phyloP scores from a whole-genome alignment of 2,113 vertebrate genomes.

The Macaca mulatta region DNA sequence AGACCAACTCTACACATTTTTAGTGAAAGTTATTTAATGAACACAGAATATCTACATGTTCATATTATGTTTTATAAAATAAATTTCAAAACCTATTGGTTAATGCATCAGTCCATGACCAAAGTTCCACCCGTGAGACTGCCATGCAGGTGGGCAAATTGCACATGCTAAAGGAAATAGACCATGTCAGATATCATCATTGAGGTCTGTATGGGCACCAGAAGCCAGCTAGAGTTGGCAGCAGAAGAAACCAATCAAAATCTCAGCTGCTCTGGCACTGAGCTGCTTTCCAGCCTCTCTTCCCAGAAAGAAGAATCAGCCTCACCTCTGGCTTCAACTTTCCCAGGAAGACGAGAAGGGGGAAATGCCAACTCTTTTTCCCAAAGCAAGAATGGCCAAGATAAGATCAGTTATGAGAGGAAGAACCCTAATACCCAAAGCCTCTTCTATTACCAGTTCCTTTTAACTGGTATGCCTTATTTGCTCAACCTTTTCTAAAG shows the following conservation, averaged over 20 bases:
- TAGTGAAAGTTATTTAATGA: not conserved
- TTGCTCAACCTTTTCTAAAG: not conserved
- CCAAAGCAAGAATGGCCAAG: not conserved
- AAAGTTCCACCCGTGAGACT: not conserved
- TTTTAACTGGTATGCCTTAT: not conserved
- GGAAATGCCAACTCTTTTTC: not conserved
- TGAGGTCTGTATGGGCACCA: conserved; percentile 46
- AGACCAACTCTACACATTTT: not conserved
- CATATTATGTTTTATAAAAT: not conserved
- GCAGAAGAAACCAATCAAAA: conserved; percentile 51
- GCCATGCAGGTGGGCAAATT: conserved; percentile 48
- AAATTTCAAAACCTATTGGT: not conserved
- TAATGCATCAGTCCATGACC: not conserved
- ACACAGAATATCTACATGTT: not conserved
- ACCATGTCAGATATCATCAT: not conserved
- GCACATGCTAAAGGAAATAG: conserved; percentile 46
- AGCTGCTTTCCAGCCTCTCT: not conserved
- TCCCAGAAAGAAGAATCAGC: conserved; percentile 26
- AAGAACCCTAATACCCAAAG: not conserved
- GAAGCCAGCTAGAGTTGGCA: conserved; percentile 48
- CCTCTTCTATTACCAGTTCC: not conserved
- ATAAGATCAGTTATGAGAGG: not conserved
- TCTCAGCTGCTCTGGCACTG: conserved; percentile 69
- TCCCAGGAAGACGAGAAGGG: not conserved
- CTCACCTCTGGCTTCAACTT: conserved; percentile 55